A percentile compares a stretch with the other conserved stretches of the same genome.
These are phyloP conservation scores for Chaetodon auriga DNA, from an alignment of 2,113 vertebrate species.

Conservation along the genomic window DNA sequence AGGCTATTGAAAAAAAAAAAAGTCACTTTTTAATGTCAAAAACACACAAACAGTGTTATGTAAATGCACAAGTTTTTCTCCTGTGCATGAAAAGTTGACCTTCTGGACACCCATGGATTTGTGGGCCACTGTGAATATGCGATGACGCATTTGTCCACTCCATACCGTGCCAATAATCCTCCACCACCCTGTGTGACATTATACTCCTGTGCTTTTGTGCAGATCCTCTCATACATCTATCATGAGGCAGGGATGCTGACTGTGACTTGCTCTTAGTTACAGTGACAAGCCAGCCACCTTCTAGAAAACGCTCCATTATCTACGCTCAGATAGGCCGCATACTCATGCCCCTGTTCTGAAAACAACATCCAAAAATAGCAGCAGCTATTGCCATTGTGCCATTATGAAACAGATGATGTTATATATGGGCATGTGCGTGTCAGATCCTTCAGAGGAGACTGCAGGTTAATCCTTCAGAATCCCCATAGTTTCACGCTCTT, in stretches of 20 bases:
- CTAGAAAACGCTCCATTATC: slow-evolving; percentile 64
- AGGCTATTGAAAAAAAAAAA: not conserved
- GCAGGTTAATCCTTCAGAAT: slow-evolving; percentile 60
- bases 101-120: slow-evolving; percentile 27
- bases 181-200: slow-evolving; percentile 45
- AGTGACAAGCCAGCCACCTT: slow-evolving; percentile 54
- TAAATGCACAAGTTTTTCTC: slow-evolving; percentile 11
- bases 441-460: slow-evolving; percentile 38
- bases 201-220: slow-evolving; percentile 42
- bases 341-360: slow-evolving; percentile 51
- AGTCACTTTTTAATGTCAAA: slow-evolving; percentile 18
- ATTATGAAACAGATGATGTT: slow-evolving; percentile 59
- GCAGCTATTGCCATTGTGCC: slow-evolving; percentile 55
- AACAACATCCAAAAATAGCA: slow-evolving; percentile 72
- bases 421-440: slow-evolving; percentile 44
- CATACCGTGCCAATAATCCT: slow-evolving; percentile 32
- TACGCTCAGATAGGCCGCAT: slow-evolving; percentile 53
- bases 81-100: slow-evolving; percentile 8
- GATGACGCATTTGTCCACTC: slow-evolving; percentile 35
- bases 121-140: slow-evolving; percentile 21
- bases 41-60: not conserved
- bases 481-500: slow-evolving; percentile 3
- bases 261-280: slow-evolving; percentile 48
- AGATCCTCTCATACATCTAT: slow-evolving; percentile 42
- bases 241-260: slow-evolving; percentile 59